Conservation (phyloP, 2,113 vertebrate genomes). For the Strix aluco region DNA sequence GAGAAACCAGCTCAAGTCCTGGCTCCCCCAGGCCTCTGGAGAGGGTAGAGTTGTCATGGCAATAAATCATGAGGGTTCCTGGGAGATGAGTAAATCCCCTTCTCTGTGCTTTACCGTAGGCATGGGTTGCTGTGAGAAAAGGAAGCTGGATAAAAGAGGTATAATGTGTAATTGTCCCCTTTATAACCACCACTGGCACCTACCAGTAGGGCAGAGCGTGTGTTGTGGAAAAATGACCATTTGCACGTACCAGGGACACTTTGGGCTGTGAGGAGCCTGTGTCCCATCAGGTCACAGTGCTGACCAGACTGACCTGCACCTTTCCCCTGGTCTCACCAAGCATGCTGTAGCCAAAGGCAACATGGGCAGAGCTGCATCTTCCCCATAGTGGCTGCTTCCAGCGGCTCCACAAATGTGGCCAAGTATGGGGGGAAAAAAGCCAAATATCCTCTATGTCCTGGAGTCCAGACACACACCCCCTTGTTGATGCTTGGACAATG, state of each 20-base stretch:
- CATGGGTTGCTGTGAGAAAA: not conserved
- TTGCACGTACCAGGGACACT: not conserved
- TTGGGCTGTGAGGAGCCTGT: not conserved
- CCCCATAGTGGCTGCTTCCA: not conserved
- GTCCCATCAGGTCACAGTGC: not conserved
- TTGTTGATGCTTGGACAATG: not conserved
- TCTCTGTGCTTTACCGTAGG: not conserved
- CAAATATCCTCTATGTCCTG: not conserved
- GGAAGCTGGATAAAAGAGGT: not conserved
- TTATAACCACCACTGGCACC: not conserved
- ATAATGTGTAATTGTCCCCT: not conserved
- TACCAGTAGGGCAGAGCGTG: not conserved
- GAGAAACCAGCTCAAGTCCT: conserved; percentile 36
- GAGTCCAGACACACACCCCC: not conserved
- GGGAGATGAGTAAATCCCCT: conserved; percentile 10
- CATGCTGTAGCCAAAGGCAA: not conserved
- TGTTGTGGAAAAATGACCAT: not conserved
- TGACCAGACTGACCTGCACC: not conserved
- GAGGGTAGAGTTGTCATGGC: conserved; percentile 57
- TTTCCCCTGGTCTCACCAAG: rapidly evolving
- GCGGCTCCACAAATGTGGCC: not conserved
- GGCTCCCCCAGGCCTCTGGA: not conserved
- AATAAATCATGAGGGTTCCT: conserved; percentile 46
- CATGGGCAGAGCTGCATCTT: not conserved
- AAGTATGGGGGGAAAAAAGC: not conserved